Evolutionary conservation across 2,113 vertebrate genomes (phyloP).

Genomic region (Toxotes chatareus): DNA sequence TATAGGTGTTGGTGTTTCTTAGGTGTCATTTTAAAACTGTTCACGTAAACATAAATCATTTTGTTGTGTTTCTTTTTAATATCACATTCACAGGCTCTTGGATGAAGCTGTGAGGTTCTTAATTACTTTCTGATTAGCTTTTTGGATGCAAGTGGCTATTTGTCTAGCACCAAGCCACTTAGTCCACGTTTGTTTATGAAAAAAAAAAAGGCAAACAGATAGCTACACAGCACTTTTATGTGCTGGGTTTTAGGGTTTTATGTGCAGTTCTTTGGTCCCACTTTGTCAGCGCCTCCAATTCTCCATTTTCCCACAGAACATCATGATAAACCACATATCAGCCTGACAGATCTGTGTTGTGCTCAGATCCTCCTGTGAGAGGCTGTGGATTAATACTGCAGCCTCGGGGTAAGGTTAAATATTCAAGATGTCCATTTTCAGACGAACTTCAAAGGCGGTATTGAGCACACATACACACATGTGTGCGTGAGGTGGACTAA

Average conservation of each 20-base stretch:
- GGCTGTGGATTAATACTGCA: conserved; percentile 42
- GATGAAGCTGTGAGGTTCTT: conserved; percentile 7
- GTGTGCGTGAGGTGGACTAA: neutral
- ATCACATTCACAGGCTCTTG: neutral
- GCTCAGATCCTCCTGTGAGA: conserved; percentile 35
- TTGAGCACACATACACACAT: conserved; percentile 6
- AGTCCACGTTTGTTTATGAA: neutral
- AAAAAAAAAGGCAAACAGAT: neutral
- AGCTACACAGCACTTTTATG: neutral
- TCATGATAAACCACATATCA: conserved; percentile 14
- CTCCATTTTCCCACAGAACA: conserved; percentile 11
- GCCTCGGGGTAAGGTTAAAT: conserved; percentile 64
- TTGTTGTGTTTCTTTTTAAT: neutral
- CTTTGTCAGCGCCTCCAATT: neutral
- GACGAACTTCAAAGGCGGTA: conserved; percentile 51
- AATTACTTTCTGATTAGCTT: conserved; percentile 33
- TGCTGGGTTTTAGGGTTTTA: too few species aligned
- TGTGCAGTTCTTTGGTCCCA: too few species aligned
- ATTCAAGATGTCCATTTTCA: conserved; percentile 69
- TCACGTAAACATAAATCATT: neutral
- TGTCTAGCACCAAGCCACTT: neutral
- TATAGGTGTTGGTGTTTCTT: neutral
- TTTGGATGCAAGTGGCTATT: neutral
- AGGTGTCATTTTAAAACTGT: neutral
- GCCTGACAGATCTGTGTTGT: conserved; percentile 31